Conservation (phyloP, 37 sponge, comb jelly and placozoan species). For the Mnemiopsis leidyi region DNA sequence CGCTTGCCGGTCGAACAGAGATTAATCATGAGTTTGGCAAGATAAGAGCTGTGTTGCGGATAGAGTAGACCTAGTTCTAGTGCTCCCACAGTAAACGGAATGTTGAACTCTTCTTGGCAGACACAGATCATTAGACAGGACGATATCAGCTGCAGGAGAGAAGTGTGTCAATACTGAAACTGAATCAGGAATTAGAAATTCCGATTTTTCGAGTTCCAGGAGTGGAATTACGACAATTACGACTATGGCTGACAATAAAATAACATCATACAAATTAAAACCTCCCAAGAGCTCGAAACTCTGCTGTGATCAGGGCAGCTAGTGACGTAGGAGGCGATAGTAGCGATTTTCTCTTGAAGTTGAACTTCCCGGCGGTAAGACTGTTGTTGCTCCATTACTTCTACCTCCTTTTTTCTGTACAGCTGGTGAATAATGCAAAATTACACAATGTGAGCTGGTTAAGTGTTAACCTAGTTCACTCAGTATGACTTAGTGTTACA, state of each 20-base stretch:
- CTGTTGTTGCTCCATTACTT: neutral
- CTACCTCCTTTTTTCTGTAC: neutral
- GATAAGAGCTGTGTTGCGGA: conserved; percentile 26
- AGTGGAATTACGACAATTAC: too few relatives aligned
- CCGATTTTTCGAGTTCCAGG: too few relatives aligned
- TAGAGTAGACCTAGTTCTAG: conserved; percentile 50
- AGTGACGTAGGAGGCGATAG: neutral
- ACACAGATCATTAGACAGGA: conserved; percentile 59
- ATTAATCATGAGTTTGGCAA: conserved; percentile 18
- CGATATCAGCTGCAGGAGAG: conserved; percentile 49
- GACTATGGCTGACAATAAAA: too few relatives aligned
- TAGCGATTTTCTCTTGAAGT: neutral
- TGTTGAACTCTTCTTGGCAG: conserved; percentile 44
- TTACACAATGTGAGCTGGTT: too few relatives aligned
- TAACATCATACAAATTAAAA: too few relatives aligned
- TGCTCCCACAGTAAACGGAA: conserved; percentile 1
- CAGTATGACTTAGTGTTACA: too few relatives aligned
- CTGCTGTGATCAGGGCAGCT: neutral
- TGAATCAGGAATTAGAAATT: too few relatives aligned
- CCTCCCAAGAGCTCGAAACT: neutral
- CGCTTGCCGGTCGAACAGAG: neutral
- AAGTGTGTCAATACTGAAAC: too few relatives aligned
- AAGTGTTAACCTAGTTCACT: too few relatives aligned
- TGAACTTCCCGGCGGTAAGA: neutral
- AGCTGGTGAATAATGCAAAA: neutral